These are phyloP conservation scores for Turnix velox DNA, from an alignment of 2,113 vertebrate species.

Conservation along the genomic window DNA sequence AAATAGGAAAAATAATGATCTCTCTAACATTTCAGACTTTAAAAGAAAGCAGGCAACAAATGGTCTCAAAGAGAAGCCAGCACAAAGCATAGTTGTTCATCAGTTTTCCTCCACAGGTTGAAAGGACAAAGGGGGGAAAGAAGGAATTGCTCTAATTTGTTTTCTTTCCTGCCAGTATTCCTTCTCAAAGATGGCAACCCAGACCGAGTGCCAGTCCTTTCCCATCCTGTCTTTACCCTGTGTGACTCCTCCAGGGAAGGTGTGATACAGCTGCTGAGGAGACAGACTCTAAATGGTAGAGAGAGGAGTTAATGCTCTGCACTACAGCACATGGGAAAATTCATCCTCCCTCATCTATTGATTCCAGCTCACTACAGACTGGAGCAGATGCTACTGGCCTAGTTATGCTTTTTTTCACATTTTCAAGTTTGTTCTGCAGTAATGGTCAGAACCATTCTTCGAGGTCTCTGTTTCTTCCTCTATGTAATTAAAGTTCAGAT, in stretches of 20 bases:
- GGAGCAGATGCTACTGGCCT: background rate
- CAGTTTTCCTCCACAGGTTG: background rate
- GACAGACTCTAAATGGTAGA: background rate
- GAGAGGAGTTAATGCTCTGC: background rate
- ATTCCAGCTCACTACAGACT: background rate
- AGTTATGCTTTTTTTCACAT: background rate
- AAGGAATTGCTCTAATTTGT: background rate
- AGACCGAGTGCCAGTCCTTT: background rate
- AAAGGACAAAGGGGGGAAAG: background rate
- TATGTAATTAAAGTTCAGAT: background rate
- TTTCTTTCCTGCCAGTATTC: background rate
- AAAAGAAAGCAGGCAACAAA: constrained; percentile 32
- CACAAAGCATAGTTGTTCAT: constrained; percentile 3
- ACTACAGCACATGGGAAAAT: background rate
- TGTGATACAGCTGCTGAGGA: background rate
- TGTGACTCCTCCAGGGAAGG: background rate
- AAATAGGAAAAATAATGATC: constrained; percentile 41
- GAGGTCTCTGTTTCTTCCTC: background rate
- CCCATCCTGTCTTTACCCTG: background rate
- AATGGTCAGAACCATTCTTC: background rate
- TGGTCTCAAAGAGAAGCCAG: constrained; percentile 15
- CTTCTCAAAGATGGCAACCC: background rate
- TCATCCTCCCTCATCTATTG: background rate
- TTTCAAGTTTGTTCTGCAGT: background rate
- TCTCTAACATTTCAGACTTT: constrained; percentile 26